Percentiles rank a stretch among this genome's conserved stretches.
Conservation (phyloP, 2,113 vertebrate species). For the Syngnathoides biaculeatus region DNA sequence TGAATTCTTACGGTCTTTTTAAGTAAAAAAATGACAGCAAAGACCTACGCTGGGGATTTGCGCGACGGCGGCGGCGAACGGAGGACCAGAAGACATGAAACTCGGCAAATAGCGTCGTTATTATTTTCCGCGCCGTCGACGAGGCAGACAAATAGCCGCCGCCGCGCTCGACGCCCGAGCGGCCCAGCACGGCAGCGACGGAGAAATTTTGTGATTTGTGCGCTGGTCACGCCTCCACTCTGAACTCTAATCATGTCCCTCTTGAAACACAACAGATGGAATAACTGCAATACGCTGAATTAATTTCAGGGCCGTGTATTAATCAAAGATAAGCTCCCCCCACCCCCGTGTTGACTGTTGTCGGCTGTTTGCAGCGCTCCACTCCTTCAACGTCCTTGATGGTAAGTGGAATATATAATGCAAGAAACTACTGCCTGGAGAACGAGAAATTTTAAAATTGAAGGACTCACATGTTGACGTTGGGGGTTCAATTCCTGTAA, state of each 20-base stretch:
- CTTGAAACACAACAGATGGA: conserved; percentile 5
- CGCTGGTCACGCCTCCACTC: neutral
- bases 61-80: no score
- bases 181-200: neutral
- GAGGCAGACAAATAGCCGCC: neutral
- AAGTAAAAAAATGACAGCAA: no score
- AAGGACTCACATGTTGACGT: no score
- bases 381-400: neutral
- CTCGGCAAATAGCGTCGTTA: neutral
- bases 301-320: neutral
- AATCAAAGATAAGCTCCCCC: neutral
- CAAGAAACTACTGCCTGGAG: no score
- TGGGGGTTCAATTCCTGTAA: no score
- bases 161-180: neutral
- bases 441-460: no score
- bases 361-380: neutral
- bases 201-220: neutral
- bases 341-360: neutral
- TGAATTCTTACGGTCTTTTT: neutral
- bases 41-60: no score
- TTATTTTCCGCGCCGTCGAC: neutral
- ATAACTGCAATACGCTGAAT: neutral
- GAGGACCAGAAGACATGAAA: neutral
- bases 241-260: conserved; percentile 2
- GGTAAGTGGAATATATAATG: neutral